Evolutionary conservation across 2,888 invertebrate genomes (phyloP), one percentile per base, ranked within the genome.

Genomic region (Kryphioiulus occultus): DNA sequence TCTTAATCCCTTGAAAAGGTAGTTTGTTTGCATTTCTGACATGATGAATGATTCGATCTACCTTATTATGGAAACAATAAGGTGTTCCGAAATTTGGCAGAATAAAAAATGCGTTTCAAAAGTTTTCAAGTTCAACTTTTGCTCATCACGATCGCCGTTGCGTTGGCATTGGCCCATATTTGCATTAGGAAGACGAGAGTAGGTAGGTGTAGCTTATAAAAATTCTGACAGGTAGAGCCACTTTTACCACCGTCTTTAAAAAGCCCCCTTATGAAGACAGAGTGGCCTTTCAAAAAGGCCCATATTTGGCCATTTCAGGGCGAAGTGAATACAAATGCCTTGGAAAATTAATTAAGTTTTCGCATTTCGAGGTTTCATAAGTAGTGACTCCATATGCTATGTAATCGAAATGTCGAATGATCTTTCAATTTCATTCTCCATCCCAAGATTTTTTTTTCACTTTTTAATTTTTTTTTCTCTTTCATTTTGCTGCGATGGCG

Each of bases 341-440:
- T 26, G 78, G 78, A 78, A 78, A 78, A 78, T 78, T 78, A 78
- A 78, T 78, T 78, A 78, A 78, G 78, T 78, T 78, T 78, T 78
- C 78, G 78, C 15, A 26, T 78, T 78, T 78, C 15, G 78, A 78
- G 26, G 78, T 78, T 78, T 78, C 78, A 78, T 78, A 78, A 26
- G 78, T 78, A 30, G 78, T 78, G 78, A 78, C 78, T 78, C 78
- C 78, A 78, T 78, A 30, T 30, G 1, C 44, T 44, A 9, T 39
- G 26, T 78, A 78, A 78, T 78, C 78, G 26, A 78, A 78, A 78
- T 39, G 44, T 85, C 85, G 44, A 42, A 85, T 85, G 85, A 85
- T 85, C 85, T 85, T 85, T 85, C 85, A 85, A 85, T 85, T 85
- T 85, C 85, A 85, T 15, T 78, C 78, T 30, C 30, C 78, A 30